Percentiles rank a stretch among this genome's conserved stretches.
These are phyloP conservation scores for Penaeus vannamei DNA, from an alignment of 1,140 invertebrate species.

Conservation along the genomic window DNA sequence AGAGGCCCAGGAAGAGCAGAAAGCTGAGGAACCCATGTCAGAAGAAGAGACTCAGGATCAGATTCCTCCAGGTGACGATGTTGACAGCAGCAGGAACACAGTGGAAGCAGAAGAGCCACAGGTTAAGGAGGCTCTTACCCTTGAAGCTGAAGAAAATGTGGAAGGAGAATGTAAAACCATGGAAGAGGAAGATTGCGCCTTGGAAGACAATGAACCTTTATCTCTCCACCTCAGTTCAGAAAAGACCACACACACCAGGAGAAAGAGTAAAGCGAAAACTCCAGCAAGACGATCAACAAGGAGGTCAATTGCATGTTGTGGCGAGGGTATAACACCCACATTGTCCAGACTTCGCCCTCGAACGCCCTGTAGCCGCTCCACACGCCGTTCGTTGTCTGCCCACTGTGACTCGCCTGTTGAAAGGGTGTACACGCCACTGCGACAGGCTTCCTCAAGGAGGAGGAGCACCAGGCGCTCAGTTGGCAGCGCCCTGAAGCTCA, in stretches of 20 bases:
- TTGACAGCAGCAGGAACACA: no score
- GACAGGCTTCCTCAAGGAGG: background rate
- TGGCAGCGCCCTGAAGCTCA: background rate
- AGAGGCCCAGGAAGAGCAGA: no score
- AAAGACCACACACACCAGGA: background rate
- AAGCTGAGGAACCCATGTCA: no score
- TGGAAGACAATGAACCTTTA: no score
- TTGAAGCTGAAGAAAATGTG: no score
- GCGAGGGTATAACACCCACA: constrained; percentile 16
- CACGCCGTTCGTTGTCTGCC: constrained; percentile 37
- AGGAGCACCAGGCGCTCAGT: background rate
- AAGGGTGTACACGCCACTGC: constrained; percentile 1
- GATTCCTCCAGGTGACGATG: no score
- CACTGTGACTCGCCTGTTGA: constrained; percentile 17
- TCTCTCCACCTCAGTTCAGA: no score
- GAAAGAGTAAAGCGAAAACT: background rate
- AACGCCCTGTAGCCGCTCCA: constrained; percentile 46
- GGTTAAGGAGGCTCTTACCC: no score
- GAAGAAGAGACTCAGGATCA: no score
- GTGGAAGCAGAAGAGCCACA: no score
- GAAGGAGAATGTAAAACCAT: no score
- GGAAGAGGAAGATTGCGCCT: no score
- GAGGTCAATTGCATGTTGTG: background rate
- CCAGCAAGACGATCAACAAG: background rate
- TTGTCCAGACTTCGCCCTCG: constrained; percentile 47